phyloP scores from a whole-genome alignment of 2,888 invertebrate species.

The Ptychoptera contaminata region DNA sequence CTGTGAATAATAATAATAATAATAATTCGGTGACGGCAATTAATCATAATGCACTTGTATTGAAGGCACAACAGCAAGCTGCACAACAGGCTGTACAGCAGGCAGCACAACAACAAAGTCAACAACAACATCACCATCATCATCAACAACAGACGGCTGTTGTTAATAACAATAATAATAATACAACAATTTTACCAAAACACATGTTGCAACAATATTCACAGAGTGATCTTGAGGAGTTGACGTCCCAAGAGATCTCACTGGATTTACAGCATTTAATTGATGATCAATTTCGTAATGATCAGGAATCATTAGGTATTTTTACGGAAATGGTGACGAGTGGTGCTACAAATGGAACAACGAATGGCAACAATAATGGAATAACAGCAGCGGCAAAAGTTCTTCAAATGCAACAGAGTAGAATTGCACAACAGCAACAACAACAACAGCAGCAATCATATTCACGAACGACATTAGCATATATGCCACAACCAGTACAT shows the following conservation, averaged over 20 bases:
- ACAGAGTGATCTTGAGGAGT: conserved; percentile 70
- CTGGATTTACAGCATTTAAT: conserved; percentile 83
- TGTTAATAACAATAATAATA: conserved; percentile 16
- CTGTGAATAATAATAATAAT: conserved; percentile 11
- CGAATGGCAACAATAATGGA: conserved; percentile 28
- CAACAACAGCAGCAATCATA: conserved; percentile 20
- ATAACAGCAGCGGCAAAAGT: conserved; percentile 26
- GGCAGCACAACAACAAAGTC: conserved; percentile 21
- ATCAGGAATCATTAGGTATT: conserved; percentile 54
- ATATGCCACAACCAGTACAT: conserved; percentile 87
- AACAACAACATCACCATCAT: conserved; percentile 19
- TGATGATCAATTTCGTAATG: conserved; percentile 73
- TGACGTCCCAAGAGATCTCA: conserved; percentile 84
- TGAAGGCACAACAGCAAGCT: conserved; percentile 27
- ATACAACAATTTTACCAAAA: conserved; percentile 36
- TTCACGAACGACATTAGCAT: conserved; percentile 62
- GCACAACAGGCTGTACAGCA: conserved; percentile 25
- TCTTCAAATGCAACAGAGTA: conserved; percentile 24
- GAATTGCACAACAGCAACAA: conserved; percentile 19
- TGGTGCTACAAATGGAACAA: conserved; percentile 23
- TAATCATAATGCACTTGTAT: conserved; percentile 20
- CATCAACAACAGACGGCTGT: conserved; percentile 26
- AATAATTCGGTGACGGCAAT: conserved; percentile 10
- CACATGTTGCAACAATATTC: conserved; percentile 55
- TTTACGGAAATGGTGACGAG: conserved; percentile 67